A percentile compares a stretch with the other conserved stretches of the same genome.
These are phyloP conservation scores for Bombus confusus DNA, from an alignment of 1,140 invertebrate genomes.

Conservation along the genomic window DNA sequence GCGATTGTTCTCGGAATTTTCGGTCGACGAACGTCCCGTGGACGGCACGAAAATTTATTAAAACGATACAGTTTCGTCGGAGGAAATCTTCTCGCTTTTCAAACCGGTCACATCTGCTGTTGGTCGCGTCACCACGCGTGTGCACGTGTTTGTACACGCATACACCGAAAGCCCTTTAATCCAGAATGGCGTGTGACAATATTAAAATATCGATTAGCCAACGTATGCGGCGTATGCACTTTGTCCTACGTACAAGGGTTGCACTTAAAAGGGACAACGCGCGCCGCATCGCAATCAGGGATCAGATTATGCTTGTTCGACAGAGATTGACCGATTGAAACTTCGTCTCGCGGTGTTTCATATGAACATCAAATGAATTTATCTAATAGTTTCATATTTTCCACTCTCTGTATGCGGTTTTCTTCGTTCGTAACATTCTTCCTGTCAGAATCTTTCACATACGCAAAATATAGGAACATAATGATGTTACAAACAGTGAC, in stretches of 20 bases:
- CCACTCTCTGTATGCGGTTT: too few species aligned
- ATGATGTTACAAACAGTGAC: too few species aligned
- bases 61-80: constrained; percentile 10
- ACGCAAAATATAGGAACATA: too few species aligned
- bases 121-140: constrained; percentile 59
- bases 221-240: constrained; percentile 82
- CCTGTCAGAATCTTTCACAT: too few species aligned
- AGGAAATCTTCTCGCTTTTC: constrained; percentile 54
- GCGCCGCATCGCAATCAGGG: constrained; percentile 63
- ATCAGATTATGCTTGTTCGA: constrained; percentile 18
- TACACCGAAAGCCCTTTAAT: constrained; percentile 78
- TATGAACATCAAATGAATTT: too few species aligned
- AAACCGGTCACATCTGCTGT: constrained; percentile 58
- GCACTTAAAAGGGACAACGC: constrained; percentile 71
- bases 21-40: background rate
- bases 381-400: too few species aligned
- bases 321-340: constrained; percentile 31
- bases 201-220: constrained; percentile 83
- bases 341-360: background rate
- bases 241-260: constrained; percentile 77
- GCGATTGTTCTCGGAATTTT: background rate
- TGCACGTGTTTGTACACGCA: background rate
- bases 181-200: constrained; percentile 76
- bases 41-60: constrained; percentile 21
- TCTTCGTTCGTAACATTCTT: too few species aligned